phyloP scores from a whole-genome alignment of 2,797 vertebrate species.

The Sebastes umbrosus region DNA sequence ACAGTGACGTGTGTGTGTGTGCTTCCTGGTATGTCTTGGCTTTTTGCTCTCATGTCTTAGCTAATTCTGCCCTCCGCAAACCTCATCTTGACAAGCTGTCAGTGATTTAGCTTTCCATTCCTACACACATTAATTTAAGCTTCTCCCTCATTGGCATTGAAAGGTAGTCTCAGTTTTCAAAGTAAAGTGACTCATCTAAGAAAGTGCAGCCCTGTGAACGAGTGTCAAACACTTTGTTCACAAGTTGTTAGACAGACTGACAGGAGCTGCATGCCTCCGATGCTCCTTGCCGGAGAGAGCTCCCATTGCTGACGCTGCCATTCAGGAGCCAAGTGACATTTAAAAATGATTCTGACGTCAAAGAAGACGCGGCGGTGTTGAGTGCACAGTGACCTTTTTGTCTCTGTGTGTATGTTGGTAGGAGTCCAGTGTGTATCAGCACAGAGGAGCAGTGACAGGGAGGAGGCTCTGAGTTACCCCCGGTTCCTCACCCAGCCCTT shows the following conservation, averaged over 20 bases:
- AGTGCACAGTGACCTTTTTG: constrained; percentile 65
- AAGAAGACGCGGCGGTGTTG: constrained; percentile 26
- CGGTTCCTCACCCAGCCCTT: constrained; percentile 41
- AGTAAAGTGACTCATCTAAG: constrained; percentile 33
- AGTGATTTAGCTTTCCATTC: constrained; percentile 31
- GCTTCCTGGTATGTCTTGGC: constrained; percentile 33
- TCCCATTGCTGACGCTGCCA: constrained; percentile 47
- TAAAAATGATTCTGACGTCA: constrained; percentile 66
- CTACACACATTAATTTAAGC: neutral
- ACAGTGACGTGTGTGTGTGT: constrained; percentile 29
- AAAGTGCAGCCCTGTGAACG: constrained; percentile 1
- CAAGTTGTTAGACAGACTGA: constrained; percentile 12
- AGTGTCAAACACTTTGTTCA: constrained; percentile 1
- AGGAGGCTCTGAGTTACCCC: neutral
- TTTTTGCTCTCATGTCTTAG: constrained; percentile 26
- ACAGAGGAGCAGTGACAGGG: constrained; percentile 23
- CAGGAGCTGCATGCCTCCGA: constrained; percentile 28
- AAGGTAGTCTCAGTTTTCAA: constrained; percentile 27
- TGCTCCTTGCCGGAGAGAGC: constrained; percentile 38
- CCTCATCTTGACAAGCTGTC: constrained; percentile 26
- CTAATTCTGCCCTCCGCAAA: constrained; percentile 25
- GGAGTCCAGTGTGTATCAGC: constrained; percentile 56
- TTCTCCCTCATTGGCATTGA: neutral
- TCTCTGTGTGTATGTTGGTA: constrained; percentile 57
- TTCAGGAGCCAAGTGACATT: constrained; percentile 69